Conservation (phyloP, 2,888 invertebrate genomes). For the Clusia tigrina region DNA sequence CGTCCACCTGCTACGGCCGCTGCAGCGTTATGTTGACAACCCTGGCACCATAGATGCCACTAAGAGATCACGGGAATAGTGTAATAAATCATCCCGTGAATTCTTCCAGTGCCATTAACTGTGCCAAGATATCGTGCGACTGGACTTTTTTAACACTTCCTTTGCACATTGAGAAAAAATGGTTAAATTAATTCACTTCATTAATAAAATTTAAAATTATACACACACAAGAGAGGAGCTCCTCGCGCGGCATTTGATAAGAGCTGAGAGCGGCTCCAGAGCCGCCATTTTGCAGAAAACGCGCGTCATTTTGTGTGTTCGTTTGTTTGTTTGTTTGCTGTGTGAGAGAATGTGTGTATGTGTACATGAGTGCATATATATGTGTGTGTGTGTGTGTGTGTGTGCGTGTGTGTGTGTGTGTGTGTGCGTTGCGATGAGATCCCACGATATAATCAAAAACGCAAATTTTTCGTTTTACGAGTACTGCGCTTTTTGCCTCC, state of each 20-base stretch:
- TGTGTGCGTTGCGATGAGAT: constrained; percentile 34
- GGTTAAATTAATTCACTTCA: constrained; percentile 12
- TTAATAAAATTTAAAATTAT: constrained; percentile 12
- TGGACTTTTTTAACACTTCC: neutral
- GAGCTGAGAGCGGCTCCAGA: too few relatives aligned
- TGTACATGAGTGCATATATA: too few relatives aligned
- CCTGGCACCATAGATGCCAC: constrained; percentile 67
- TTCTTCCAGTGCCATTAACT: constrained; percentile 75
- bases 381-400: too few relatives aligned
- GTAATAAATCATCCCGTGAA: constrained; percentile 68
- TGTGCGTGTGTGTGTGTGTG: too few relatives aligned
- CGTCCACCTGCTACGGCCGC: neutral
- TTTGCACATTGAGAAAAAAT: neutral
- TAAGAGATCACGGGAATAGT: constrained; percentile 67
- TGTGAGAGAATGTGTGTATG: too few relatives aligned
- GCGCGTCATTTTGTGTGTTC: too few relatives aligned
- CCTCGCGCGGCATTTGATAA: too few relatives aligned
- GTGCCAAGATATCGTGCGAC: constrained; percentile 58
- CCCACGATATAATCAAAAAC: constrained; percentile 58
- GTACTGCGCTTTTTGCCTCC: constrained; percentile 9
- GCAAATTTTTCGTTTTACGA: constrained; percentile 44
- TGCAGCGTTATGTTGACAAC: constrained; percentile 37
- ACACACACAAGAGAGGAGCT: too few relatives aligned
- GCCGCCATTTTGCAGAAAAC: too few relatives aligned
- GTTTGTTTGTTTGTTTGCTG: too few relatives aligned